Evolutionary conservation across 2,113 vertebrate species (phyloP).

Genomic region (Syngnathus scovelli): DNA sequence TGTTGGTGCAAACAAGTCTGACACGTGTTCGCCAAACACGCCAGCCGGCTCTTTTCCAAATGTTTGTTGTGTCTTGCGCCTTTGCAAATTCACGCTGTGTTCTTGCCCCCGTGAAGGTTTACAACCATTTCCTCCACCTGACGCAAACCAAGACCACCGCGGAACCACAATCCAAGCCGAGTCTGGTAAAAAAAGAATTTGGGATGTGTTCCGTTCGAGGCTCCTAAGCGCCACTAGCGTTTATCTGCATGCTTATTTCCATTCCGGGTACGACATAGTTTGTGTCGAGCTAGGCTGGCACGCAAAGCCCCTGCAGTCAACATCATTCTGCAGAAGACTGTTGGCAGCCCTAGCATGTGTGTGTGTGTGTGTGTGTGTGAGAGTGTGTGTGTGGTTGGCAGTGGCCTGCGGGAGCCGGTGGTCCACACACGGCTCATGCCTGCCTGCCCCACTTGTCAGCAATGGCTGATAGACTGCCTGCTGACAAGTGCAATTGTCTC

Average conservation of each 20-base stretch:
- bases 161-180: too few relatives aligned
- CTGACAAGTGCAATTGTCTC: conserved; percentile 33
- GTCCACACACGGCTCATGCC: neutral
- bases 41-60: neutral
- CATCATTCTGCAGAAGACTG: conserved; percentile 12
- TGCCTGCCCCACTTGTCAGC: conserved; percentile 31
- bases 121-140: too few relatives aligned
- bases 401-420: conserved; percentile 3
- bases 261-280: conserved; percentile 3
- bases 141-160: too few relatives aligned
- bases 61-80: too few relatives aligned
- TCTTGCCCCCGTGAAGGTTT: too few relatives aligned
- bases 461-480: conserved; percentile 41
- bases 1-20: conserved; percentile 36
- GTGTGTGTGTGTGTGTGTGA: neutral
- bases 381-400: too few relatives aligned
- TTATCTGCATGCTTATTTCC: conserved; percentile 30
- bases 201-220: conserved; percentile 18
- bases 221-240: conserved; percentile 16
- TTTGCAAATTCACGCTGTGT: too few relatives aligned
- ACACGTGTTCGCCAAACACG: conserved; percentile 31
- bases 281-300: conserved; percentile 2
- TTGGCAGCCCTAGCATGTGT: conserved; percentile 1
- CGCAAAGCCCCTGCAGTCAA: conserved; percentile 5
- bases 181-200: neutral